Evolutionary conservation across 2,113 vertebrate genomes (phyloP).

Genomic region (Uropsilus gracilis): DNA sequence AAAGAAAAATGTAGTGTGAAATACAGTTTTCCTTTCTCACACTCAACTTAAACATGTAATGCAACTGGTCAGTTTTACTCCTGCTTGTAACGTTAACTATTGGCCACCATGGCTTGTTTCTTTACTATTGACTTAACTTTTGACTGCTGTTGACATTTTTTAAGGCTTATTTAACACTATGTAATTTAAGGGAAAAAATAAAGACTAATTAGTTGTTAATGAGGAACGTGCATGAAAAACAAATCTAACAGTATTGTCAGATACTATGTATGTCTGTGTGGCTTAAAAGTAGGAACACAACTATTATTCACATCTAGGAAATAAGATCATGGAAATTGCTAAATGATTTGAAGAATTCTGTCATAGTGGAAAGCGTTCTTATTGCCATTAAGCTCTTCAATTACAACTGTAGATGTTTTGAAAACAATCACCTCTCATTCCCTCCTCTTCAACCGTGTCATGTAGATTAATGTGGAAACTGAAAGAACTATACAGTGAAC

Average conservation of each 20-base stretch:
- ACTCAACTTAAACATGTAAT: slow-evolving; percentile 76
- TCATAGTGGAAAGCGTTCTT: background rate
- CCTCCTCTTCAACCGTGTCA: background rate
- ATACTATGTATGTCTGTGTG: slow-evolving; percentile 79
- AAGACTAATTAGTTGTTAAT: slow-evolving; percentile 91
- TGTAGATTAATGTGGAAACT: background rate
- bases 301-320: slow-evolving; percentile 80
- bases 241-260: slow-evolving; percentile 88
- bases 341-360: background rate
- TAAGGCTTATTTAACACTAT: slow-evolving; percentile 84
- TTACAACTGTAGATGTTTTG: background rate
- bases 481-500: background rate
- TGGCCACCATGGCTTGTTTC: slow-evolving; percentile 87
- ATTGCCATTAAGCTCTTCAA: background rate
- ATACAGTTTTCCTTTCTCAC: background rate
- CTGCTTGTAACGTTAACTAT: slow-evolving; percentile 88
- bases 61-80: slow-evolving; percentile 84
- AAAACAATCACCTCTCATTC: background rate
- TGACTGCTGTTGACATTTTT: slow-evolving; percentile 82
- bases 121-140: slow-evolving; percentile 84
- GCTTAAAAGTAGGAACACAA: slow-evolving; percentile 68
- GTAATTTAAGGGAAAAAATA: slow-evolving; percentile 85
- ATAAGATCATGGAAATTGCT: slow-evolving; percentile 80
- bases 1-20: background rate
- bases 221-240: slow-evolving; percentile 89